Base-by-base conservation (phyloP, 1,140 invertebrate species). In the Dryas iulia region DNA sequence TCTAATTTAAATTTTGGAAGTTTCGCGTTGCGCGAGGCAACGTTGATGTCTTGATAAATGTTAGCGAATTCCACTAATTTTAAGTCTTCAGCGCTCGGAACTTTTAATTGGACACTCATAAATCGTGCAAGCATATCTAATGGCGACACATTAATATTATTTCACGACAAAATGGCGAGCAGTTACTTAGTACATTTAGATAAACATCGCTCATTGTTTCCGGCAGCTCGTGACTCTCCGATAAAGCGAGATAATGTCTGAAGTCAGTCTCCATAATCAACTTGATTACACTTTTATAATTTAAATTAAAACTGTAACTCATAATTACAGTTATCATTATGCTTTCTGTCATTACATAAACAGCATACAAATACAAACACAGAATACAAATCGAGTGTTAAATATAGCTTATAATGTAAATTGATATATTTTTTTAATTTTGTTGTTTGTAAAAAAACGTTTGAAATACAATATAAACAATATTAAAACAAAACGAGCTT, bases 1-100 rank as follows among this genome's bases (percentile, higher is more conserved):
- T 91, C 89, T 91, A 91, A 91, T 91, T 91, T 91, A 91, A 91
- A 91, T 91, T 91, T 91, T 83, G 89, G 87, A 91, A 91, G 86
- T 91, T 91, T 89, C 86, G 79, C 85, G 85, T 79, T 78, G 87
- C 84, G 83, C 86, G 82, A 79, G 81, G 83, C 87, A 83, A 87
- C 81, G 84, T 80, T 91, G 89, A 91, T 90, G 89, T 90, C 87
- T 91, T 91, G 89, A 91, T 90, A 91, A 91, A 90, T 91, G 86
- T 80, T 79, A 78, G 78, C 78, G 83, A 86, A 86, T 90, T 88
- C 82, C 85, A 88, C 87, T 91, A 90, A 91, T 91, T 89, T 86
- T 78, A 76, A 83, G 87, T 88, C 86, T 87, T 88, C 83, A 89
- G 77, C 78, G 77, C 81, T 85, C 74, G 72, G 76, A 88, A 91